Base-by-base conservation (phyloP, 2,113 vertebrate genomes). In the Verasper variegatus region DNA sequence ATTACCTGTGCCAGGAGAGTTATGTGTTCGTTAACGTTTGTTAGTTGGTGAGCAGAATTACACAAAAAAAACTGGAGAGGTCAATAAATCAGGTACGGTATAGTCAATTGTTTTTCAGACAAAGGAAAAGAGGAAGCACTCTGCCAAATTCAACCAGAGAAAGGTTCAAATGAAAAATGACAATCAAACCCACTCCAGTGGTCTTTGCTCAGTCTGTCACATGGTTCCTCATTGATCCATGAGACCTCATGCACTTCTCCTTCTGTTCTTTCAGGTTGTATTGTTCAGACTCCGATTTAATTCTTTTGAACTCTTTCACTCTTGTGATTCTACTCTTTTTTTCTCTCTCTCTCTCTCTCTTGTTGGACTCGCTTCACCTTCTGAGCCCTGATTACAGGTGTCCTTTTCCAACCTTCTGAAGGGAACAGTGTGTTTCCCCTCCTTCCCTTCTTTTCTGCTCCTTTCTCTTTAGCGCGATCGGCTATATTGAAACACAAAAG, bases 291-390 rank as follows among this genome's bases (percentile, higher is more conserved):
- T 65, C 31, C 55, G 1, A 65, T 12, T 35, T 24, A 55, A 81
- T 61, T 68, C 57, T 42, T 42, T 24, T 59, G 31, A 68, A 63
- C 57, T n/a, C 27, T 49, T 23, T 77, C 51, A 52, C 18, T 62
- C 55, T 21, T 10, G 17, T 17, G 3, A 2, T 9, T 47, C 23
- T 15, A 18, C 45, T 54, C 18, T 54, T 10, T n/a, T 26, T 2
- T 15, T 24, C 5, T 31, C 5, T 31, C 5, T 31, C 31, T 5
- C 31, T 31, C 31, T 21, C 8, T 5, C 31, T 66, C n/a, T 5
- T 13, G 24, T 74, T 35, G 37, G 15, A 47, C 24, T 67, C 13
- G 23, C 66, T 54, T 69, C 31, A 3, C 4, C 4, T 12, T 14
- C 35, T 58, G 9, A 27, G 3, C 58, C 13, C 9, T 37, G 60